Percentiles rank a stretch among this genome's conserved stretches.
phyloP scores from a whole-genome alignment of 2,888 invertebrate species.

The Pandemis cinnamomeana region DNA sequence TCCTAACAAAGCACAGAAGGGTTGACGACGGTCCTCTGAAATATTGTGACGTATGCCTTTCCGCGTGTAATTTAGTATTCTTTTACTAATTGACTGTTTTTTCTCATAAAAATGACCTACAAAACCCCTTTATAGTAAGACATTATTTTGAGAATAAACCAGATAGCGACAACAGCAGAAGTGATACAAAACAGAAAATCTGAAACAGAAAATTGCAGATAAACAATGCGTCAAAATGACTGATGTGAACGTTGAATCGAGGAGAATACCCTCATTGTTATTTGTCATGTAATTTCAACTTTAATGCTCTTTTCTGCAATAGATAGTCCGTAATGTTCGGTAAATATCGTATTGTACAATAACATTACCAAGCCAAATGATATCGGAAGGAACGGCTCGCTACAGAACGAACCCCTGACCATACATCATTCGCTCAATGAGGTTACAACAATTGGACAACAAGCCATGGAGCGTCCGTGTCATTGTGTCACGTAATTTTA shows the following conservation, averaged over 20 bases:
- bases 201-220: neutral
- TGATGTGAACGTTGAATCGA: slow-evolving; percentile 26
- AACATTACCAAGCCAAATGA: slow-evolving; percentile 65
- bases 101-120: neutral
- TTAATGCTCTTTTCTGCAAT: slow-evolving; percentile 47
- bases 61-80: slow-evolving; percentile 17
- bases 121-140: neutral
- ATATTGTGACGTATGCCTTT: slow-evolving; percentile 70
- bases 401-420: slow-evolving; percentile 58
- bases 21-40: slow-evolving; percentile 73
- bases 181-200: no score
- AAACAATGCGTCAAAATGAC: slow-evolving; percentile 12
- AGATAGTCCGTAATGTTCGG: slow-evolving; percentile 62
- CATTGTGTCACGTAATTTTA: slow-evolving; percentile 82
- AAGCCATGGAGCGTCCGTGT: slow-evolving; percentile 71
- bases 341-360: slow-evolving; percentile 71
- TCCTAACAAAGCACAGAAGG: slow-evolving; percentile 81
- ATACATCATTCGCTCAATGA: slow-evolving; percentile 81
- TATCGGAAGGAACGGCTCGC: slow-evolving; percentile 73
- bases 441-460: slow-evolving; percentile 80
- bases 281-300: slow-evolving; percentile 49
- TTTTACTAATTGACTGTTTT: slow-evolving; percentile 3
- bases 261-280: slow-evolving; percentile 29
- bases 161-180: neutral
- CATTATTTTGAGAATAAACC: neutral